Conservation (phyloP, 1,140 invertebrate genomes). For the Lamellibrachia luymesi region DNA sequence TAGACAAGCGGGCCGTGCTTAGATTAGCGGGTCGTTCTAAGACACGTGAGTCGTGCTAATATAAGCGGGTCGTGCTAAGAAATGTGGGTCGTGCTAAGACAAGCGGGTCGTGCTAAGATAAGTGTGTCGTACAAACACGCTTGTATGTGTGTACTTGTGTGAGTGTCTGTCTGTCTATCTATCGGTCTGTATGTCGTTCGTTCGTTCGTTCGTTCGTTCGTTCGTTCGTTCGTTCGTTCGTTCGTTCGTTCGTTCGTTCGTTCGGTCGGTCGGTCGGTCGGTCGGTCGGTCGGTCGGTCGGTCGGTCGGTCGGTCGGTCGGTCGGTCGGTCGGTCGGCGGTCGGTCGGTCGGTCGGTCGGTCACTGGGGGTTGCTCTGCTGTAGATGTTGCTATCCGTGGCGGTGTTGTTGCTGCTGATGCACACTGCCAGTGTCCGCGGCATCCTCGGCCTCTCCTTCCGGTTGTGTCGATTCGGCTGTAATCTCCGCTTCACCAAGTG, state of each 20-base stretch:
- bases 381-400: neutral
- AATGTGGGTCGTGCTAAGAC: too few relatives aligned
- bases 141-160: slow-evolving; percentile 4
- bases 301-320: too few relatives aligned
- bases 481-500: neutral
- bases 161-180: neutral
- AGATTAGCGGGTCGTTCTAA: too few relatives aligned
- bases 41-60: too few relatives aligned
- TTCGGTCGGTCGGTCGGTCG: too few relatives aligned
- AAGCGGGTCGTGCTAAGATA: too few relatives aligned
- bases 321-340: neutral
- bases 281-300: too few relatives aligned
- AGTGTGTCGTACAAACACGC: neutral
- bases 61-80: too few relatives aligned
- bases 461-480: neutral
- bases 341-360: neutral
- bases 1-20: too few relatives aligned
- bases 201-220: too few relatives aligned
- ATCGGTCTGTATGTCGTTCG: neutral
- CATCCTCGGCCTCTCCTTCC: neutral
- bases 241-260: too few relatives aligned
- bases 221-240: too few relatives aligned
- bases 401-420: neutral
- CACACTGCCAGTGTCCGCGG: neutral
- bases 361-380: neutral